These are phyloP conservation scores for Gallinago paraguaiae DNA, from an alignment of 2,113 vertebrate species.

Conservation along the genomic window DNA sequence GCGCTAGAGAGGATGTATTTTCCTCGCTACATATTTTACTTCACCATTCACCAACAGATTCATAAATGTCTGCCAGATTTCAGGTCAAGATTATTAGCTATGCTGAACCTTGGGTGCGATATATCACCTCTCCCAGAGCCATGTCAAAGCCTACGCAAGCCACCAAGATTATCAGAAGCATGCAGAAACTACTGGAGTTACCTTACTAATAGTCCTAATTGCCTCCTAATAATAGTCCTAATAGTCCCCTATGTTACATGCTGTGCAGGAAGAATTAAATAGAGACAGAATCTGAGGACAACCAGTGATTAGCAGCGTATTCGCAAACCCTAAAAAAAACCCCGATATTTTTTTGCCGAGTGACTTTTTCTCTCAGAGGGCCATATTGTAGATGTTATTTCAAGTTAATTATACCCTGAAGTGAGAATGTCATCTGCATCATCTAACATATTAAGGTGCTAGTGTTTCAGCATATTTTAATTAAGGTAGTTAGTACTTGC, in stretches of 20 bases:
- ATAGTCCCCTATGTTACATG: background rate
- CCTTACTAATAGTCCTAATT: background rate
- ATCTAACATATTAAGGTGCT: background rate
- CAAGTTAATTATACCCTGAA: background rate
- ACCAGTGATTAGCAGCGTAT: rapidly evolving
- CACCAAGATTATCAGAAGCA: background rate
- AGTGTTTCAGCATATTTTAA: background rate
- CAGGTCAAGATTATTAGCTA: background rate
- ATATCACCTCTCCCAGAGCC: background rate
- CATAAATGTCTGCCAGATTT: background rate
- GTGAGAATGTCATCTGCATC: background rate
- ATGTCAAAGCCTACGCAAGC: background rate
- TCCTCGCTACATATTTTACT: background rate
- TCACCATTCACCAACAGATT: background rate
- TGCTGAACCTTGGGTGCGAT: background rate
- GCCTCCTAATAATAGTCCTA: background rate
- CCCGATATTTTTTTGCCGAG: background rate
- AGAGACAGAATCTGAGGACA: background rate
- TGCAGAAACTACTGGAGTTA: background rate
- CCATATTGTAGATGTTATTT: background rate
- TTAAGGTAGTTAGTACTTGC: background rate
- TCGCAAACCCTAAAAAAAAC: background rate
- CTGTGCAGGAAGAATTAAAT: background rate
- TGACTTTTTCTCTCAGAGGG: background rate
- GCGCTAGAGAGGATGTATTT: background rate